Percentiles rank a stretch among this genome's conserved stretches.
These are phyloP conservation scores for Aphrophora alni DNA, from an alignment of 2,888 invertebrate species.

Conservation along the genomic window DNA sequence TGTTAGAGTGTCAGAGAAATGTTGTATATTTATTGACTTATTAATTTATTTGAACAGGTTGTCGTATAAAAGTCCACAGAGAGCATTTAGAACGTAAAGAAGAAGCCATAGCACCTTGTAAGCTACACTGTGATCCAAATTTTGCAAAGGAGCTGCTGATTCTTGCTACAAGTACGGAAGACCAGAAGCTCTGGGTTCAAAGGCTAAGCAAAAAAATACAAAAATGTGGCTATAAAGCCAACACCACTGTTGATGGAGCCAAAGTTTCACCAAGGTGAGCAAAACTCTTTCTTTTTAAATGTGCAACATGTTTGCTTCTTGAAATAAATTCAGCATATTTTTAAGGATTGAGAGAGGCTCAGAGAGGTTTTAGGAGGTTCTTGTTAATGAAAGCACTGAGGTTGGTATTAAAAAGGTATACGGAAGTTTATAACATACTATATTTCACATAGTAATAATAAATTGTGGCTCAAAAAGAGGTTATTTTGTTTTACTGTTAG, in stretches of 20 bases:
- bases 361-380: no score
- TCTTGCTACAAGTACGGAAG: constrained; percentile 82
- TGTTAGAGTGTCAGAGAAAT: no score
- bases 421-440: no score
- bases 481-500: no score
- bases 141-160: constrained; percentile 93
- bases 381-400: no score
- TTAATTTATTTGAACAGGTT: constrained; percentile 73
- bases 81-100: constrained; percentile 89
- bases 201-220: constrained; percentile 91
- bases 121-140: constrained; percentile 93
- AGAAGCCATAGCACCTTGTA: constrained; percentile 91
- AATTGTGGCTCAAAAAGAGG: no score
- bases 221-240: constrained; percentile 91
- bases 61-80: constrained; percentile 96
- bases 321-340: background rate
- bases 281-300: background rate
- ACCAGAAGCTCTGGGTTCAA: constrained; percentile 93
- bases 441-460: no score
- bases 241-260: constrained; percentile 70
- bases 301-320: background rate
- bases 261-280: constrained; percentile 72
- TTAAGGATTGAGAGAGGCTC: no score
- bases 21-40: no score
- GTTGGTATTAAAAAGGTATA: no score